phyloP scores from a whole-genome alignment of 2,888 invertebrate species.

The Fabriciana adippe region DNA sequence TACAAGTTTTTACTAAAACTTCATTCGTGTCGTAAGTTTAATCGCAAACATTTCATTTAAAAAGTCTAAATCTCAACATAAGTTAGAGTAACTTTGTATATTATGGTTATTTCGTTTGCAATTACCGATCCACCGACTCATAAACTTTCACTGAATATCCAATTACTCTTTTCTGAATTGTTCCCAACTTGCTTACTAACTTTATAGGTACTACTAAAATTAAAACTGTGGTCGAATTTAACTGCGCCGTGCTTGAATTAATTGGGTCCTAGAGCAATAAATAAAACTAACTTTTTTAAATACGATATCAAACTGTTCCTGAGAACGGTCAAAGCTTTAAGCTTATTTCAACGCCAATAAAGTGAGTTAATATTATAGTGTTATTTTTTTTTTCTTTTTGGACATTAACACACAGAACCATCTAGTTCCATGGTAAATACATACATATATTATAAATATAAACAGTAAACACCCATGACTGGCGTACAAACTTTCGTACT shows the following conservation, averaged over 20 bases:
- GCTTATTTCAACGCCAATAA: constrained; percentile 1
- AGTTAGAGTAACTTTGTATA: not conserved
- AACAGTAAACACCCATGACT: no score
- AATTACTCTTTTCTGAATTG: constrained; percentile 35
- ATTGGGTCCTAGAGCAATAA: constrained; percentile 33
- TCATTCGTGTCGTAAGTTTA: no score
- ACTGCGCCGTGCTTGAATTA: constrained; percentile 29
- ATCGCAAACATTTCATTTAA: no score
- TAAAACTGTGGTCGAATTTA: constrained; percentile 35
- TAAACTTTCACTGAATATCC: constrained; percentile 30
- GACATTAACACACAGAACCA: no score
- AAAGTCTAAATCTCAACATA: not conserved
- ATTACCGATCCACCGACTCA: constrained; percentile 24
- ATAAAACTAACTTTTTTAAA: constrained; percentile 18
- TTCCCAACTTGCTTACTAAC: constrained; percentile 29
- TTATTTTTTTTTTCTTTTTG: no score
- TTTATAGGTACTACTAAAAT: constrained; percentile 30
- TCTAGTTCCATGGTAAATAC: no score
- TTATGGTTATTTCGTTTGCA: constrained; percentile 11
- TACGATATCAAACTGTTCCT: constrained; percentile 8
- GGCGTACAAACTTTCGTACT: no score
- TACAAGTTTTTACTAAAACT: no score
- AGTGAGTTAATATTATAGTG: not conserved
- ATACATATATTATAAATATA: no score
- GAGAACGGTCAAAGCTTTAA: not conserved